Percentiles rank a stretch among this genome's conserved stretches.
These are phyloP conservation scores for Palythoa heliodiscus DNA, from an alignment of 92 coral and sea anemone genomes.

Conservation along the genomic window DNA sequence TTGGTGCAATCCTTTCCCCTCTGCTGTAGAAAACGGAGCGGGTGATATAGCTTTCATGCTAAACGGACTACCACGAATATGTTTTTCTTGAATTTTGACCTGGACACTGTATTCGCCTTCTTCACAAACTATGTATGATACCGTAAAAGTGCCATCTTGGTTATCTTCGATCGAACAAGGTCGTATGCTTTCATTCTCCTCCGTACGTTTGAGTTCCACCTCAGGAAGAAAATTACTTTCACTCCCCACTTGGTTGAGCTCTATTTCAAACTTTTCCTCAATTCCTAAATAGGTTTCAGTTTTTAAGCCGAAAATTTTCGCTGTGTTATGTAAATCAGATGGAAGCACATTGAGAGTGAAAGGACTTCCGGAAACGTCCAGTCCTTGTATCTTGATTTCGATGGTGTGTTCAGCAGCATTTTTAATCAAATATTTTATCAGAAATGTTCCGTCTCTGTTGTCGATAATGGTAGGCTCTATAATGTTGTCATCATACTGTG, in stretches of 20 bases:
- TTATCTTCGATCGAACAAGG: slow-evolving; percentile 40
- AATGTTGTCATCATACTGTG: neutral
- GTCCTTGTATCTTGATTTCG: slow-evolving; percentile 4
- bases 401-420: neutral
- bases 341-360: slow-evolving; percentile 15
- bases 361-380: slow-evolving; percentile 7
- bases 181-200: neutral
- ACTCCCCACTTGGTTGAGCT: slow-evolving; percentile 3
- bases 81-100: slow-evolving; percentile 30
- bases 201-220: neutral
- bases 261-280: slow-evolving; percentile 30
- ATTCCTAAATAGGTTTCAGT: slow-evolving; percentile 13
- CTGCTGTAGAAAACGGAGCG: slow-evolving; percentile 21
- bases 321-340: neutral
- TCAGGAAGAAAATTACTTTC: slow-evolving; percentile 29
- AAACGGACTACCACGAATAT: slow-evolving; percentile 30
- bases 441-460: slow-evolving; percentile 16
- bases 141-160: slow-evolving; percentile 28
- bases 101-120: slow-evolving; percentile 23
- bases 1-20: slow-evolving; percentile 22
- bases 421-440: slow-evolving; percentile 14
- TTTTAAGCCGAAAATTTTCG: slow-evolving; percentile 8
- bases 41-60: slow-evolving; percentile 1
- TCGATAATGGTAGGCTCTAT: slow-evolving; percentile 12
- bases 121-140: slow-evolving; percentile 25